Evolutionary conservation across 2,797 vertebrate genomes (phyloP), one percentile per base, ranked within the genome.

Genomic region (Rhinella marina): DNA sequence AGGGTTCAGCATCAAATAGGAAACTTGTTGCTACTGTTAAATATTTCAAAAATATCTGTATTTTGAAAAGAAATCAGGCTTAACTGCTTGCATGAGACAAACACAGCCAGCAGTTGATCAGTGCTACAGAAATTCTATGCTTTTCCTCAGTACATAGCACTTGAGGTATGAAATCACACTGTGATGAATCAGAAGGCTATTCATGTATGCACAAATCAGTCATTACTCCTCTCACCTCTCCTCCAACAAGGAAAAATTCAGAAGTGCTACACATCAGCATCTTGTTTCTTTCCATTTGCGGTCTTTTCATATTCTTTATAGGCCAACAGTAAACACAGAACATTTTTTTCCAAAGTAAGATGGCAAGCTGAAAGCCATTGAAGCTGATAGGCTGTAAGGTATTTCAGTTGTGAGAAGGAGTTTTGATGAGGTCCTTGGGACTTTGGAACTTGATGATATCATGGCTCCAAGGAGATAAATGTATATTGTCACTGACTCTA

Each of bases 111-210:
- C 61, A 81, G 75, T 56, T 66, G 68, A 85, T 82, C 77, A 54
- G 77, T 82, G 70, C 32, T 75, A 54, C 27, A 75, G 11, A 66
- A 56, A 12, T 32, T 81, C 29, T 75, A 54, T 54, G 75, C 56
- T 80, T 73, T 88, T 85, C 75, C n/a, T 10, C 29, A 70, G 78
- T 76, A 77, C 76, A 25, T 52, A 78, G 84, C 79, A 82, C 88
- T 89, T 82, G 70, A 89, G 68, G 23, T 66, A 57, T 82, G 84
- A 82, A 82, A 50, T 89, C 88, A 86, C 72, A 89, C 88, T 82
- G 88, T 61, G 87, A 56, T 72, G 79, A 89, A 89, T 86, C 83
- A 85, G 84, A 76, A 62, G 77, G 70, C 88, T 89, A 89, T 89
- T 86, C 84, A 89, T 68, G 54, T 82, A 78, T 82, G 70, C 88